phyloP scores from a whole-genome alignment of 2,113 vertebrate genomes.

The Hippocampus barbouri region DNA sequence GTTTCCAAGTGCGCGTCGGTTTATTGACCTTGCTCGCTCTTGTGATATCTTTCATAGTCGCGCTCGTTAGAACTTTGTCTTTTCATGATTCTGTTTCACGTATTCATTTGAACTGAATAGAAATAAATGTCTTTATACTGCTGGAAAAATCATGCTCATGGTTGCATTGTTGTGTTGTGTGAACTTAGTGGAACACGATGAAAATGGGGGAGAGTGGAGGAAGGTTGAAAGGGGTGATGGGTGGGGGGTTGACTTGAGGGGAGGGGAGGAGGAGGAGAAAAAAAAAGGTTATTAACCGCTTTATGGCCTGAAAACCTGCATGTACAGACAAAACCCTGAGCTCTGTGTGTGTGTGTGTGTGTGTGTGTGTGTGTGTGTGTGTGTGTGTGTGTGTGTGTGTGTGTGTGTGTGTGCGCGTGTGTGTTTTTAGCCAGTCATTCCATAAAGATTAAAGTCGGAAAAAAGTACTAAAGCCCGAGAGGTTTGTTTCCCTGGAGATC shows the following conservation, averaged over 20 bases:
- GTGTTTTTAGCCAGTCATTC: slow-evolving; percentile 28
- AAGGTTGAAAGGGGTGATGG: not conserved
- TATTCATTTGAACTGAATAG: no score
- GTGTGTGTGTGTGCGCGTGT: not conserved
- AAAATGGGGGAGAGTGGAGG: not conserved
- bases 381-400: slow-evolving; percentile 10
- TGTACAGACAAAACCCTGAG: slow-evolving; percentile 52
- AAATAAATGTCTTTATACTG: no score
- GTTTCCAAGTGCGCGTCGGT: no score
- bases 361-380: slow-evolving; percentile 19
- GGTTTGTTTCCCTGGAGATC: slow-evolving; percentile 9
- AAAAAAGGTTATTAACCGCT: slow-evolving; percentile 57
- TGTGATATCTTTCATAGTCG: no score
- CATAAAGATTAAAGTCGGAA: slow-evolving; percentile 2
- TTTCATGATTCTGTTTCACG: no score
- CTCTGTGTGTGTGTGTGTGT: slow-evolving; percentile 23
- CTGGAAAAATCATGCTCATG: not conserved
- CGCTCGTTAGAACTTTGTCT: no score
- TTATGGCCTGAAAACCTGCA: slow-evolving; percentile 49
- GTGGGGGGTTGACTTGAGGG: not conserved
- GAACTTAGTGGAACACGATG: not conserved
- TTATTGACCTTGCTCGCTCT: no score
- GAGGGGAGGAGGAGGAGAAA: slow-evolving; percentile 41
- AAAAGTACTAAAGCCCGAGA: not conserved
- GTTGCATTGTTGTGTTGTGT: not conserved